Evolutionary conservation across 2,113 vertebrate genomes (phyloP).

Genomic region (Dromaius novaehollandiae): DNA sequence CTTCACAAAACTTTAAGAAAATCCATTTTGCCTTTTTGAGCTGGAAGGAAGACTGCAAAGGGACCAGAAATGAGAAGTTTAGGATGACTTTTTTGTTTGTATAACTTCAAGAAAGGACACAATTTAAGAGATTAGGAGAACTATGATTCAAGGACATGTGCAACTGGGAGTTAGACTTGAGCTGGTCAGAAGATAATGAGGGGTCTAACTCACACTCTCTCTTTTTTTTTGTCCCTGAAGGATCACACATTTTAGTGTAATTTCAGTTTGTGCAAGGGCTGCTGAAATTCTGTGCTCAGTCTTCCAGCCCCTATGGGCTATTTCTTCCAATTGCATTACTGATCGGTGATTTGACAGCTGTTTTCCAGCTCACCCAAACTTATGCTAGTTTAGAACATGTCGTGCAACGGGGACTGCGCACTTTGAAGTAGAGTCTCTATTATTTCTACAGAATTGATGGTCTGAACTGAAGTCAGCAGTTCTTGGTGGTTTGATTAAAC

Average conservation of each 20-base stretch:
- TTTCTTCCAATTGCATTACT: background rate
- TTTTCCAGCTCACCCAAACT: background rate
- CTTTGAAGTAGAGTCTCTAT: background rate
- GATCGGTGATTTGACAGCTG: background rate
- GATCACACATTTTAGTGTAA: background rate
- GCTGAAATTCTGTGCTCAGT: background rate
- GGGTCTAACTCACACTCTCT: background rate
- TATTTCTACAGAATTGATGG: background rate
- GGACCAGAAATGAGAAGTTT: background rate
- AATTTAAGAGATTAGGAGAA: background rate
- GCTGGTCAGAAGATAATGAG: background rate
- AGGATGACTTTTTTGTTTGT: background rate
- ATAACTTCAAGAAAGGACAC: background rate
- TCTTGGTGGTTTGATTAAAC: background rate
- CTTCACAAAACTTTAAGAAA: background rate
- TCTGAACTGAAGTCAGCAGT: background rate
- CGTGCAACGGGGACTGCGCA: background rate
- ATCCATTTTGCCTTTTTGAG: background rate
- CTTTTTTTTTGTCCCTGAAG: background rate
- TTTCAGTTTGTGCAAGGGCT: background rate
- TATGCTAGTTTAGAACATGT: background rate
- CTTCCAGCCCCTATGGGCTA: background rate
- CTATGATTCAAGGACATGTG: background rate
- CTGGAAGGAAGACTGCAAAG: background rate
- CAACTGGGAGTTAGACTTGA: background rate